Conservation (phyloP, 2,113 vertebrate species). For the Gavia stellata region DNA sequence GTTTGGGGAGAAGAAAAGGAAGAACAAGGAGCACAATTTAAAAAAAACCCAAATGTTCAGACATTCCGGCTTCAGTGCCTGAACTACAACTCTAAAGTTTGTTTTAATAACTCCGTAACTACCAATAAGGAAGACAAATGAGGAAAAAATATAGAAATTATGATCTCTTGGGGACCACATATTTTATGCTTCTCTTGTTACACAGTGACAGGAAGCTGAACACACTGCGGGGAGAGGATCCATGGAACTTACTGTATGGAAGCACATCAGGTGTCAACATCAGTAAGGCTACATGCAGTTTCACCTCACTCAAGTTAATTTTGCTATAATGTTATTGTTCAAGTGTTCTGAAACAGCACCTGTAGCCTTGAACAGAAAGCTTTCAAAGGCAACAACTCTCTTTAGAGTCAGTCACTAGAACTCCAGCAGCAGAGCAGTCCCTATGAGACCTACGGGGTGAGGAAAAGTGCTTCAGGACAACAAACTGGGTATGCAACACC, state of each 20-base stretch:
- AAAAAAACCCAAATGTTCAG: background rate
- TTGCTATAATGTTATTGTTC: background rate
- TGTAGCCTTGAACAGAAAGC: background rate
- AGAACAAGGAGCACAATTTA: background rate
- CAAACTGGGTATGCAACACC: background rate
- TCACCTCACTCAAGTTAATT: background rate
- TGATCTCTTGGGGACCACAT: background rate
- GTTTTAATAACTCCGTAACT: background rate
- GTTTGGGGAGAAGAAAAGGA: background rate
- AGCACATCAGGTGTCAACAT: background rate
- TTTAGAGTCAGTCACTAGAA: background rate
- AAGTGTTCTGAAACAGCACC: background rate
- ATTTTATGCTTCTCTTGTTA: background rate
- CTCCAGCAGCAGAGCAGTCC: background rate
- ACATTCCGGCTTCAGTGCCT: slow-evolving; percentile 21
- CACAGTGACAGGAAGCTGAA: background rate
- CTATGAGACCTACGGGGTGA: background rate
- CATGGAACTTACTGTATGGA: background rate
- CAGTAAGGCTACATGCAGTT: background rate
- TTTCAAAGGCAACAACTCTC: background rate
- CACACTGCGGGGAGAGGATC: background rate
- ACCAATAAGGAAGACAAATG: background rate
- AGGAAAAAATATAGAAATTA: background rate
- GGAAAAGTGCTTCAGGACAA: background rate
- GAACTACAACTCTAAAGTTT: slow-evolving; percentile 16